These are phyloP conservation scores for Orcinus orca DNA, from an alignment of 2,113 vertebrate genomes.

Conservation along the genomic window DNA sequence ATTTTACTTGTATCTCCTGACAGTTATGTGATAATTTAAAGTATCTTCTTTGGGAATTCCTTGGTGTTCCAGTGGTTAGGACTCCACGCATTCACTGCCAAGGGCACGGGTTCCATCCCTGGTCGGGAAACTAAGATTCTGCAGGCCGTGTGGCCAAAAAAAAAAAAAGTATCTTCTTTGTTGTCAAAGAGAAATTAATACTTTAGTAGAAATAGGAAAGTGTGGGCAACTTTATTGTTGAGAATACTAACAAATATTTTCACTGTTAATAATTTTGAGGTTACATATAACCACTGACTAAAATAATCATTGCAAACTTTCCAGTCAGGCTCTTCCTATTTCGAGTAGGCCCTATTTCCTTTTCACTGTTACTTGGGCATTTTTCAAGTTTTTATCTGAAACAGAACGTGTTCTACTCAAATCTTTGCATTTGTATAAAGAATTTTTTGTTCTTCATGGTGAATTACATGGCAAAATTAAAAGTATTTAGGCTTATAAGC, in stretches of 20 bases:
- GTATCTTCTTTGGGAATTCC: background rate
- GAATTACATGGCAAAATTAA: background rate
- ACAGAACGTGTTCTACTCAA: background rate
- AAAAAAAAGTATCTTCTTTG: background rate
- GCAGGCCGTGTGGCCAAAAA: background rate
- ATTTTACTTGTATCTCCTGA: constrained; percentile 4
- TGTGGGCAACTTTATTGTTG: background rate
- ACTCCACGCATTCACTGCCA: background rate
- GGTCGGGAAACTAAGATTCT: background rate
- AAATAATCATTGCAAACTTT: background rate
- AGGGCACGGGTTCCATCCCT: background rate
- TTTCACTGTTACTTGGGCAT: background rate
- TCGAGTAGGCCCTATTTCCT: background rate
- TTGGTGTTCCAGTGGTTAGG: background rate
- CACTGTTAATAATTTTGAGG: background rate
- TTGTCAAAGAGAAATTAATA: background rate
- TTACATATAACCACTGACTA: background rate
- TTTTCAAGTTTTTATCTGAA: constrained; percentile 27
- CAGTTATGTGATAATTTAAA: background rate
- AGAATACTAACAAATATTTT: background rate
- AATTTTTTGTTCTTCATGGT: background rate
- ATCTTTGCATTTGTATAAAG: constrained; percentile 13
- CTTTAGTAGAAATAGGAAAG: background rate
- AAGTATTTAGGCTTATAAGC: background rate
- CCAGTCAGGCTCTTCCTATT: background rate